Conservation (phyloP, 1,140 invertebrate species). For the Temnothorax curvispinosus region DNA sequence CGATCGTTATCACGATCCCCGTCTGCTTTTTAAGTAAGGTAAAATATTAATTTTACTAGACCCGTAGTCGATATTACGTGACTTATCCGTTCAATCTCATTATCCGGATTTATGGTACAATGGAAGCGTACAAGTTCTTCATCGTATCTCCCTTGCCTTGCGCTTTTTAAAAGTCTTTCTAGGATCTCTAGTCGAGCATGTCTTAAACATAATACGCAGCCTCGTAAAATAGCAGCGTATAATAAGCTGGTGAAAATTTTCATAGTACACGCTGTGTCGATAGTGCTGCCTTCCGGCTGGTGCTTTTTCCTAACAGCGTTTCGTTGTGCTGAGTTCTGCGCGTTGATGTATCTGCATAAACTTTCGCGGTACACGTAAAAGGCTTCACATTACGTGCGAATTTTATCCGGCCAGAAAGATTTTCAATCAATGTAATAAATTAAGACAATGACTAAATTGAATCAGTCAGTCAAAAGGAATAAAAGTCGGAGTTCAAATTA, state of each 20-base stretch:
- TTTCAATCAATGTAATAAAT: neutral
- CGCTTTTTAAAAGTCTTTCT: conserved; percentile 11
- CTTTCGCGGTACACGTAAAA: neutral
- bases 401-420: neutral
- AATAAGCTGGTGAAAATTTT: conserved; percentile 40
- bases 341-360: conserved; percentile 23
- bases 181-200: conserved; percentile 19
- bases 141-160: neutral
- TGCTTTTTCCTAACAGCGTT: neutral
- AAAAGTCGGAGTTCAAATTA: neutral
- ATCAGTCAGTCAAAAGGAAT: neutral
- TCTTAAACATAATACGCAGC: conserved; percentile 1
- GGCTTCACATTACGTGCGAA: neutral
- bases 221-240: conserved; percentile 44
- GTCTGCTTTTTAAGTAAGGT: neutral
- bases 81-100: conserved; percentile 13
- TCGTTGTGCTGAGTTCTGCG: neutral
- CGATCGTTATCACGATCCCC: neutral
- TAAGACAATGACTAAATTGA: neutral
- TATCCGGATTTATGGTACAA: conserved; percentile 33
- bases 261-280: conserved; percentile 3
- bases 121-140: conserved; percentile 23
- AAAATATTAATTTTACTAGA: conserved; percentile 24
- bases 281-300: conserved; percentile 1
- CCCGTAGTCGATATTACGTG: conserved; percentile 6